A percentile compares a stretch with the other conserved stretches of the same genome.
These are phyloP conservation scores for Porites rus DNA, from an alignment of 92 coral and sea anemone species.

Conservation along the genomic window DNA sequence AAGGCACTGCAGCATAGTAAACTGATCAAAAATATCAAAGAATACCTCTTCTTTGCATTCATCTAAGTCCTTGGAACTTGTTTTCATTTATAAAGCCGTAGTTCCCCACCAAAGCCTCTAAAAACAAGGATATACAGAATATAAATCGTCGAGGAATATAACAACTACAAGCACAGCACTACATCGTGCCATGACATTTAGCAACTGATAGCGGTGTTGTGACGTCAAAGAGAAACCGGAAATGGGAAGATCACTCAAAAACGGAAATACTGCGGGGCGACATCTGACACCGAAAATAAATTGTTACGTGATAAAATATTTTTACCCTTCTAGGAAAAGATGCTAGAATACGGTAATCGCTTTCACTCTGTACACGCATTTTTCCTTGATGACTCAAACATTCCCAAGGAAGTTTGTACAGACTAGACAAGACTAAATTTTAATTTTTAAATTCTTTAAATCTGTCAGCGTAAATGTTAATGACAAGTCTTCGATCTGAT, in stretches of 20 bases:
- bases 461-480: too few relatives aligned
- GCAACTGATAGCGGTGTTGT: background rate
- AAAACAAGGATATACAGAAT: constrained; percentile 18
- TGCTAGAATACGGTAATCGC: background rate
- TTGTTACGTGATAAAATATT: background rate
- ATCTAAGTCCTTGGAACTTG: constrained; percentile 72
- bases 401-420: background rate
- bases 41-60: constrained; percentile 96
- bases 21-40: constrained; percentile 79
- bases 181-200: constrained; percentile 45
- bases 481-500: too few relatives aligned
- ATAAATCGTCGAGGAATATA: constrained; percentile 14
- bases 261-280: constrained; percentile 20
- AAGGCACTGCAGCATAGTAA: constrained; percentile 80
- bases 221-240: constrained; percentile 51
- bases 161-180: background rate
- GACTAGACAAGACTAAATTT: too few relatives aligned
- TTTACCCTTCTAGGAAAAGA: background rate
- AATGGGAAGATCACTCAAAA: constrained; percentile 31
- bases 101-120: constrained; percentile 53
- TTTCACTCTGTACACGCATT: too few relatives aligned
- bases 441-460: too few relatives aligned
- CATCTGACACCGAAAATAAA: background rate
- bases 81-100: constrained; percentile 74
- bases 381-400: background rate